Evolutionary conservation across 2,888 invertebrate genomes (phyloP), one percentile per base, ranked within the genome.

Genomic region (Drepana falcataria): DNA sequence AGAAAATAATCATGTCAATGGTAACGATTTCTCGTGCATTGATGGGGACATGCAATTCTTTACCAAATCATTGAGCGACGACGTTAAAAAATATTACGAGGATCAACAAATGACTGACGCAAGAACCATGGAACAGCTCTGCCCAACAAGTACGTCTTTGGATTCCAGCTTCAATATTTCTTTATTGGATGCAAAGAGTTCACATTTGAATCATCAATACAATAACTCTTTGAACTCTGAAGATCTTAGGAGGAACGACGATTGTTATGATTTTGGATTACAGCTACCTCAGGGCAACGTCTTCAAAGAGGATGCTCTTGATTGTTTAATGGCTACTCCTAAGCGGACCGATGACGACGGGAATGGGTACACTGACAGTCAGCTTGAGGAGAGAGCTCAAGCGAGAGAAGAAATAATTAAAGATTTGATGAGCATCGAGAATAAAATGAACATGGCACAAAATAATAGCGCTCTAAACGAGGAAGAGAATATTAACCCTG

Each of bases 41-140:
- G 91, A 90, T 58, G 87, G 84, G 35, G 91, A 91, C 54, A 87
- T 90, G 89, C 89, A 90, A 59, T 91, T 85, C 60, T 90, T 90
- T 48, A 89, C 89, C 0, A 90, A 90, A 67, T 86, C 89, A 40
- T 87, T 91, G 85, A 89, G 87, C 55, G 90, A 91, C 53, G 91
- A 91, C 53, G 89, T 91, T 0, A 90, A 89, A 61, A 89, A 90
- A 63, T 91, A 85, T 73, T 91, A 91, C 55, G 83, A 86, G 64
- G 89, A 89, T 54, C 87, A 86, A 55, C 87, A 85, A 52, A 60
- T 90, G 4, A 80, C 71, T 52, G 89, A 89, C 58, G 70, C 82
- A 1, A 78, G 86, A 60, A 82, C 75, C 5, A 81, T 87, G 70
- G 89, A 87, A 56, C 87, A 87, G 57, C 69, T 88, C 33, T 89